Percentiles rank a stretch among this genome's conserved stretches.
Conservation (phyloP, 2,113 vertebrate species). For the Bubo scandiacus region DNA sequence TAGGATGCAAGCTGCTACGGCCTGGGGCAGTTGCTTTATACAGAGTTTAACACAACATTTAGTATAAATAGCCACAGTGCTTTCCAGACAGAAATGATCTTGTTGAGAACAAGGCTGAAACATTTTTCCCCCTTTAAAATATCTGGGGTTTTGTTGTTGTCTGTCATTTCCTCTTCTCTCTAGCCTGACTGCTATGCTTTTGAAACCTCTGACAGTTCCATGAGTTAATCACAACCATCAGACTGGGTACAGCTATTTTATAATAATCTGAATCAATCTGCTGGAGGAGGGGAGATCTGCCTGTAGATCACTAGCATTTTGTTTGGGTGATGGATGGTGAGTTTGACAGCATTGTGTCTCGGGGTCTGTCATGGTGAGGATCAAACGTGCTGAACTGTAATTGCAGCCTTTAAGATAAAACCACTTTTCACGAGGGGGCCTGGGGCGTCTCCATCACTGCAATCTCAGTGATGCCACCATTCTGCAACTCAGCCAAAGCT, state of each 20-base stretch:
- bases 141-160: not conserved
- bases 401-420: not conserved
- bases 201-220: not conserved
- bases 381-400: not conserved
- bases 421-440: not conserved
- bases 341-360: not conserved
- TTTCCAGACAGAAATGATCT: not conserved
- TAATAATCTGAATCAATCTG: not conserved
- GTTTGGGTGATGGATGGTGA: not conserved
- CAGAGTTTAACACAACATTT: not conserved
- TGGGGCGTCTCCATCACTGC: not conserved
- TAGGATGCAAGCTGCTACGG: not conserved
- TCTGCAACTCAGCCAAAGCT: not conserved
- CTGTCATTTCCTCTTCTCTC: not conserved
- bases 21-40: not conserved
- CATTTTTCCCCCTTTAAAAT: not conserved
- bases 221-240: not conserved
- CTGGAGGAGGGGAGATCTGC: not conserved
- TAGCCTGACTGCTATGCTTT: not conserved
- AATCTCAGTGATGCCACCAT: rapidly evolving
- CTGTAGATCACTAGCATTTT: not conserved
- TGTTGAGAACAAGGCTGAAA: not conserved
- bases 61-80: not conserved
- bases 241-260: not conserved
- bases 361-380: not conserved